Evolutionary conservation across 2,888 invertebrate genomes (phyloP), one percentile per base, ranked within the genome.

Genomic region (Rhogogaster chlorosoma): DNA sequence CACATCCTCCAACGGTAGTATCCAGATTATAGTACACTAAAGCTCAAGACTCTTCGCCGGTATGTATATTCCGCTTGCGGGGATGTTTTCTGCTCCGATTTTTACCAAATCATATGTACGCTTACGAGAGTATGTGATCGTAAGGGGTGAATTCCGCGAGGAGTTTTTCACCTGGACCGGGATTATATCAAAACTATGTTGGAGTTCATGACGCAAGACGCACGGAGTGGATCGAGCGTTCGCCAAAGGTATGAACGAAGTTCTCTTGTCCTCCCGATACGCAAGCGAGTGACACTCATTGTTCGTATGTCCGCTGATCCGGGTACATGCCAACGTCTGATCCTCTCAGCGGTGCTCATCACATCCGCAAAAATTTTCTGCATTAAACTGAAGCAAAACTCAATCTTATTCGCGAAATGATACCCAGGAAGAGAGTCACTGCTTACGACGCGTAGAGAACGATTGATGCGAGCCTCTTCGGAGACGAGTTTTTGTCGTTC

Each of bases 401-500:
- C 4, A 38, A 32, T 15, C 10, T 26, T 12, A 49, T 10, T 49
- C 36, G 61, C 36, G 18, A 22, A 26, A 22, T 29, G 42, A 10
- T 45, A 36, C 3, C 15, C 26, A n/a, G 18, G 32, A 45, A 64
- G 83, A 83, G 67, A 64, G 49, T 83, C 83, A 57, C 83, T 83
- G 83, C 10, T 45, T 29, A 26, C 26, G 32, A 83, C 64, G 45
- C 67, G 67, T 57, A 83, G 67, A 67, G 83, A 83, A 83, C 83
- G 83, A 89, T 89, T 88, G 89, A 89, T 89, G 89, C 86, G 85
- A 86, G 89, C 88, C 88, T 71, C 80, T 87, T 87, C 88, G 88
- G 90, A 92, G 93, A 92, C 93, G 92, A 93, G 93, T 93, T 93
- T 93, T 93, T 93, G 92, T 87, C 87, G 87, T 75, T 84, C 87